A percentile compares a stretch with the other conserved stretches of the same genome.
Evolutionary conservation across 2,797 vertebrate genomes (phyloP).

Genomic region (Morus bassanus): DNA sequence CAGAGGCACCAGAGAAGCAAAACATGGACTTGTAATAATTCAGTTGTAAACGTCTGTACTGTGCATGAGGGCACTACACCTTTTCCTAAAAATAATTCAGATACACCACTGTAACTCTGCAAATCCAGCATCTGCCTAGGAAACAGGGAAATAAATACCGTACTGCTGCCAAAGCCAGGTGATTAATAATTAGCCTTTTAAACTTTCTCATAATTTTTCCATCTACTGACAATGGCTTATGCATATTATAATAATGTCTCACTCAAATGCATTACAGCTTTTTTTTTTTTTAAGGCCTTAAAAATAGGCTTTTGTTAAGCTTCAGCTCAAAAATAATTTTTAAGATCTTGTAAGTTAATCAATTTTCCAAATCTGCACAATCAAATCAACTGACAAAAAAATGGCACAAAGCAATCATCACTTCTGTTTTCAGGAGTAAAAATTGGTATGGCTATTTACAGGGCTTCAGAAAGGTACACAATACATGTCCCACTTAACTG

Average conservation of each 20-base stretch:
- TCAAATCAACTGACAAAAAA: constrained; percentile 3
- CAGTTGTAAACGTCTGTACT: not conserved
- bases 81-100: not conserved
- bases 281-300: not conserved
- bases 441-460: not conserved
- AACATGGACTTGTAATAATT: not conserved
- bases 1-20: not conserved
- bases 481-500: not conserved
- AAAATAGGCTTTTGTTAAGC: constrained; percentile 45
- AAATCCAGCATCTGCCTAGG: constrained; percentile 9
- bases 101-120: not conserved
- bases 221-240: constrained; percentile 48
- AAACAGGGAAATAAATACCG: not conserved
- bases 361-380: constrained; percentile 20
- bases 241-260: constrained; percentile 33
- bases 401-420: not conserved
- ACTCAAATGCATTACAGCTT: not conserved
- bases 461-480: not conserved
- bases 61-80: not conserved
- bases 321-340: constrained; percentile 46
- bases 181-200: constrained; percentile 61
- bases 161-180: constrained; percentile 28
- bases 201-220: constrained; percentile 38
- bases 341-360: constrained; percentile 36
- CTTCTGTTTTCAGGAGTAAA: not conserved